phyloP scores from a whole-genome alignment of 2,888 invertebrate genomes.

The Clusia tigrina region DNA sequence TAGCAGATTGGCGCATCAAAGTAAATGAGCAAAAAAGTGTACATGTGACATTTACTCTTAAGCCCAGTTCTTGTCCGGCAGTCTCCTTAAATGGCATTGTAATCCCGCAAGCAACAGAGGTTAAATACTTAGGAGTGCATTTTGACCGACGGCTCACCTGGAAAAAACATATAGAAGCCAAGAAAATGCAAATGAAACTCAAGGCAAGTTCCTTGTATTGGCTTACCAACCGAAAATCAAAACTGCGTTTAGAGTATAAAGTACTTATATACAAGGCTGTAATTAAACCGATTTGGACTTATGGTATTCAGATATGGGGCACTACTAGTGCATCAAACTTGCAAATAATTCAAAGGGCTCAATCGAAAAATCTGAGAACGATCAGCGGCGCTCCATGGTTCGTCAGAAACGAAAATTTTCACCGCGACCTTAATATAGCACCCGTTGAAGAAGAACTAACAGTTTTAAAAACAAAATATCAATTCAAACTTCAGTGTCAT shows the following conservation, averaged over 20 bases:
- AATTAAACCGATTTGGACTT: not conserved
- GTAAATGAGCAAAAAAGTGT: not conserved
- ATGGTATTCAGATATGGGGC: not conserved
- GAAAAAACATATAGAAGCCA: not conserved
- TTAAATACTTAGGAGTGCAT: not conserved
- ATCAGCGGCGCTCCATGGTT: not conserved
- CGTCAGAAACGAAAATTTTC: not conserved
- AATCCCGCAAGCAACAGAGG: not conserved
- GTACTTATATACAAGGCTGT: not conserved
- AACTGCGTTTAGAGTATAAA: not conserved
- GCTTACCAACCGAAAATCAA: not conserved
- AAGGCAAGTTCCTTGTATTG: not conserved
- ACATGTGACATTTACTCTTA: not conserved
- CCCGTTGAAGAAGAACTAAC: not conserved
- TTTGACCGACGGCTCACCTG: not conserved
- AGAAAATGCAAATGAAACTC: not conserved
- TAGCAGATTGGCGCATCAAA: not conserved
- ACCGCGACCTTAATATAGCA: not conserved
- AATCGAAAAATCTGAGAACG: not conserved
- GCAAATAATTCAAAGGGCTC: not conserved
- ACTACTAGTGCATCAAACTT: not conserved
- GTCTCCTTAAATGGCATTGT: not conserved
- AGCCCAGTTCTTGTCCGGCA: not conserved
- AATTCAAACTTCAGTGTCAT: no score
- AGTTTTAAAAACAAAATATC: no score